These are phyloP conservation scores for Tethea ocularis DNA, from an alignment of 2,888 invertebrate genomes.

Conservation along the genomic window DNA sequence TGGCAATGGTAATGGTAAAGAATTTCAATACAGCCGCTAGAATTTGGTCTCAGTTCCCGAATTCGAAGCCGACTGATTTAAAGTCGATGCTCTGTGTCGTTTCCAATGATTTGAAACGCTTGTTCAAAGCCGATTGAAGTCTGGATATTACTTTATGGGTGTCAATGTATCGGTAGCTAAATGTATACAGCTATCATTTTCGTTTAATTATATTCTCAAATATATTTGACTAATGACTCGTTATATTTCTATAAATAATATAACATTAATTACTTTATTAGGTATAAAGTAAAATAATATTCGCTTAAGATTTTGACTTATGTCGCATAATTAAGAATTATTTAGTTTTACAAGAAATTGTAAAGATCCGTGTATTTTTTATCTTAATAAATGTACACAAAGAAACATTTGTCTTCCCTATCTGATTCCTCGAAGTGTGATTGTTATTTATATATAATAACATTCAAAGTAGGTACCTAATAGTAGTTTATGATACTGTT, in stretches of 20 bases:
- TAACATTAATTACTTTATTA: no score
- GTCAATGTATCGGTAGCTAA: background rate
- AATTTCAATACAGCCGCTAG: constrained; percentile 31
- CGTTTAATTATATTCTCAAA: background rate
- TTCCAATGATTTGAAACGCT: constrained; percentile 21
- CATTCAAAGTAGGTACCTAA: no score
- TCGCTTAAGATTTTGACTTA: background rate
- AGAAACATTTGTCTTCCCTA: background rate
- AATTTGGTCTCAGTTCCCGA: constrained; percentile 48
- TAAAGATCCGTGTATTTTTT: background rate
- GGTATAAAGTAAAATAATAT: no score
- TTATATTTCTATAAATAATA: background rate
- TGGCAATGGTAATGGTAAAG: constrained; percentile 40
- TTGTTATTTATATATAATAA: no score
- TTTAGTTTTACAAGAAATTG: no score
- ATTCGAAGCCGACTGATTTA: constrained; percentile 30
- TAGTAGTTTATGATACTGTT: no score
- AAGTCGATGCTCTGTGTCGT: constrained; percentile 19
- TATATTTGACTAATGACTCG: background rate
- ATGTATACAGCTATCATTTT: background rate
- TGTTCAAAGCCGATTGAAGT: background rate
- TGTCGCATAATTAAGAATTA: background rate
- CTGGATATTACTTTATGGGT: background rate
- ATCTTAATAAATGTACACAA: background rate
- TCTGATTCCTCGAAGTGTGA: background rate